phyloP scores from a whole-genome alignment of 2,113 vertebrate species.

The Crotalus horridus region DNA sequence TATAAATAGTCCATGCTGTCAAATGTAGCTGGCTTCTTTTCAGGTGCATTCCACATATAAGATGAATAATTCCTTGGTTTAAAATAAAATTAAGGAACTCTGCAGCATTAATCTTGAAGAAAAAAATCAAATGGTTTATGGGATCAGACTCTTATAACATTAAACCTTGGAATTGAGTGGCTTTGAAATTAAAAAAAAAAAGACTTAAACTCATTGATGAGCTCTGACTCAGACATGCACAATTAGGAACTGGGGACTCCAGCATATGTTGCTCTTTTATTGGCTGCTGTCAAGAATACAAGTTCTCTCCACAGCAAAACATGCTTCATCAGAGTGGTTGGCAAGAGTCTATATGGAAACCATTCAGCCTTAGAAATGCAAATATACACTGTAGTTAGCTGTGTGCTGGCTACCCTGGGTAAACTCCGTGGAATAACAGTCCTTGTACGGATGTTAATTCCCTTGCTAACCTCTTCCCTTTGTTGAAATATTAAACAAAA shows the following conservation, averaged over 20 bases:
- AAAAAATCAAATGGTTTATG: background rate
- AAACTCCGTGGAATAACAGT: slow-evolving; percentile 63
- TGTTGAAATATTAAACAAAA: slow-evolving; percentile 71
- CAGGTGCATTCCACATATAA: background rate
- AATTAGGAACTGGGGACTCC: background rate
- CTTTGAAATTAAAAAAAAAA: background rate
- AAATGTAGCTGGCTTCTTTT: background rate
- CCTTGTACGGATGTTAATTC: slow-evolving; percentile 57
- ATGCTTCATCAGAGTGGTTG: slow-evolving; percentile 33
- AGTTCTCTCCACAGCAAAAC: fast-evolving
- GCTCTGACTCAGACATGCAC: slow-evolving; percentile 1
- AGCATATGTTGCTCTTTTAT: background rate
- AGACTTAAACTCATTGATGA: background rate
- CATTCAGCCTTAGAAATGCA: slow-evolving; percentile 56
- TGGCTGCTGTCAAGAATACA: background rate
- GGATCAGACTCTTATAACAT: background rate
- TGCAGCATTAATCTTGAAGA: background rate
- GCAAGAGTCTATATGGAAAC: slow-evolving; percentile 51
- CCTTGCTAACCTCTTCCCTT: slow-evolving; percentile 65
- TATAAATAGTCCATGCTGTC: background rate
- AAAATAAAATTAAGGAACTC: background rate
- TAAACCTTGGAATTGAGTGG: background rate
- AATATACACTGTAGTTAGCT: slow-evolving; percentile 58
- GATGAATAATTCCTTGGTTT: background rate
- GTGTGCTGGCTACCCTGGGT: slow-evolving; percentile 58